phyloP scores from a whole-genome alignment of 2,113 vertebrate genomes.

The Coracopsis vasa region DNA sequence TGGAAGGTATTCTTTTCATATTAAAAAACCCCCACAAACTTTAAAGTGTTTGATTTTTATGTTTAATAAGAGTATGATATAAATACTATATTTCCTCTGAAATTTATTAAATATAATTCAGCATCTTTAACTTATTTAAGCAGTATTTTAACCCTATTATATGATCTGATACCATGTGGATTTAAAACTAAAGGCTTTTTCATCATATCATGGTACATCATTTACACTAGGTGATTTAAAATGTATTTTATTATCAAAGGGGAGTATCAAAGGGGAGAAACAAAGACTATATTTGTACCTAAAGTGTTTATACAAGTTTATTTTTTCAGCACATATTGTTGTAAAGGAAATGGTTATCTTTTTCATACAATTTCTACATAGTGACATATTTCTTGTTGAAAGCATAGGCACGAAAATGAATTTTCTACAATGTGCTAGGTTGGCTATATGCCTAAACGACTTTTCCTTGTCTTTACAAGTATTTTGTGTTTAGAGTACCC shows the following conservation, averaged over 20 bases:
- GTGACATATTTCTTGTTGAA: conserved; percentile 3
- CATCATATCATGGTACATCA: background rate
- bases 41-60: background rate
- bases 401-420: background rate
- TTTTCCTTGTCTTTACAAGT: background rate
- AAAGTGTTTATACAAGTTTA: background rate
- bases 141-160: background rate
- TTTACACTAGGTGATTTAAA: background rate
- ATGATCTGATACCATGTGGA: background rate
- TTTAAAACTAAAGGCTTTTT: conserved; percentile 20
- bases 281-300: background rate
- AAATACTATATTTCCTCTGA: background rate
- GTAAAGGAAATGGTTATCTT: background rate
- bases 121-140: background rate
- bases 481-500: background rate
- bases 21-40: background rate
- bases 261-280: background rate
- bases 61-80: background rate
- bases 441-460: background rate
- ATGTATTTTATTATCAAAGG: background rate
- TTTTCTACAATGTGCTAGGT: background rate
- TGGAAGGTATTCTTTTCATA: background rate
- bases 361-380: background rate
- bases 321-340: background rate
- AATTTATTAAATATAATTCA: background rate